A percentile compares a stretch with the other conserved stretches of the same genome.
Evolutionary conservation across 2,113 vertebrate species (phyloP).

Genomic region (Haliaeetus leucogaster): DNA sequence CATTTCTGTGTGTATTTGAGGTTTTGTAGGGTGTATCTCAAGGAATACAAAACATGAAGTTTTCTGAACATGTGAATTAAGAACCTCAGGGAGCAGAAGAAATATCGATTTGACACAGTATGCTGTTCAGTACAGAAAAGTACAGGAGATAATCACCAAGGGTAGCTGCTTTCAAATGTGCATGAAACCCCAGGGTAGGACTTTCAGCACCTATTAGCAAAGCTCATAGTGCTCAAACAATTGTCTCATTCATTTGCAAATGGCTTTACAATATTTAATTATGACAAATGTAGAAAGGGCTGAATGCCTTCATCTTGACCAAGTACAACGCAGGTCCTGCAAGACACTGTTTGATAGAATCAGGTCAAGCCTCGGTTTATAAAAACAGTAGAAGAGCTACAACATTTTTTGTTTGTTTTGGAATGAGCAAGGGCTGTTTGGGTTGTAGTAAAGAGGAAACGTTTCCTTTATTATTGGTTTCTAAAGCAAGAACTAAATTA

Average conservation of each 20-base stretch:
- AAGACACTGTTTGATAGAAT: not conserved
- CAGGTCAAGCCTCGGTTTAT: not conserved
- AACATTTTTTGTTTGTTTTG: not conserved
- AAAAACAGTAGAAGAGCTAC: not conserved
- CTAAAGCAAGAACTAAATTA: not conserved
- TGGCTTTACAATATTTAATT: not conserved
- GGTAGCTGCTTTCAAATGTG: not conserved
- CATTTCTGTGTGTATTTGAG: not conserved
- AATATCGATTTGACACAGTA: slow-evolving; percentile 59
- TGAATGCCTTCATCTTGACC: not conserved
- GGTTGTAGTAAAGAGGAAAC: not conserved
- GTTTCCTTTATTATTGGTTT: not conserved
- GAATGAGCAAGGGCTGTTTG: not conserved
- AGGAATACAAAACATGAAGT: slow-evolving; percentile 52
- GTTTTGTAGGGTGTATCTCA: not conserved
- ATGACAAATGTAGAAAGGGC: not conserved
- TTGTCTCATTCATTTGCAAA: not conserved
- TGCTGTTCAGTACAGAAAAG: slow-evolving; percentile 37
- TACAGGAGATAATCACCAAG: slow-evolving; percentile 15
- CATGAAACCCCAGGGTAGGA: not conserved
- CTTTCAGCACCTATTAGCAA: not conserved
- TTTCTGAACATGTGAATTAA: slow-evolving; percentile 58
- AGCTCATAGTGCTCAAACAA: not conserved
- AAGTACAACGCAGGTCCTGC: not conserved
- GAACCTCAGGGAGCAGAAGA: slow-evolving; percentile 56